phyloP scores from a whole-genome alignment of 2,113 vertebrate species.

The Romanogobio albipinnatus region DNA sequence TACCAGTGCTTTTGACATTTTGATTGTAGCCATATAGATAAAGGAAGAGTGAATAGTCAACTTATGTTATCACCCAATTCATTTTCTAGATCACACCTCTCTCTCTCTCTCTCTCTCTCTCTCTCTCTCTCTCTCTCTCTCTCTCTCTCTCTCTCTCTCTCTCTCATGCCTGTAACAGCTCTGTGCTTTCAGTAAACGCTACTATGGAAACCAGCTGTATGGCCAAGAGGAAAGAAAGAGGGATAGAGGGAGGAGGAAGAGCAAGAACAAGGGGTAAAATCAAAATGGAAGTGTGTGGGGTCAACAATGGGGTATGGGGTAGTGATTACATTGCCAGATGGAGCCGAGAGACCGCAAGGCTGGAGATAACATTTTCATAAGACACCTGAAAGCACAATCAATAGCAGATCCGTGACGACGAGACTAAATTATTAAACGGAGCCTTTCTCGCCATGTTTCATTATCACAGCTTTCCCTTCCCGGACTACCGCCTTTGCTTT shows the following conservation, averaged over 20 bases:
- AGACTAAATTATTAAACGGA: slow-evolving; percentile 90
- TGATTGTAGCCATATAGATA: neutral
- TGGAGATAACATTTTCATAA: slow-evolving; percentile 83
- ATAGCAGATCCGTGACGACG: slow-evolving; percentile 81
- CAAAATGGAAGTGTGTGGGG: slow-evolving; percentile 74
- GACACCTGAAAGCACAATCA: slow-evolving; percentile 85
- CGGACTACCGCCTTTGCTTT: slow-evolving; percentile 63
- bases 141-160: slow-evolving; percentile 30
- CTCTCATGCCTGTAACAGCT: slow-evolving; percentile 55
- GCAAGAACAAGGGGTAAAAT: slow-evolving; percentile 62
- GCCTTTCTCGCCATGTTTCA: slow-evolving; percentile 73
- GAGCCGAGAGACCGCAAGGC: slow-evolving; percentile 74
- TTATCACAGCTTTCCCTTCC: slow-evolving; percentile 82
- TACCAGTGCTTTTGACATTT: neutral
- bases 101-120: slow-evolving; percentile 23
- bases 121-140: slow-evolving; percentile 38
- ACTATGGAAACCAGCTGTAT: slow-evolving; percentile 69
- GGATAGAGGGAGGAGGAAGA: slow-evolving; percentile 34
- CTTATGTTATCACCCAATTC: neutral
- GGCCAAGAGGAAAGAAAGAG: slow-evolving; percentile 47
- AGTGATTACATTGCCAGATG: slow-evolving; percentile 83
- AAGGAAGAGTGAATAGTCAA: neutral
- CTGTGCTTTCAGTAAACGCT: slow-evolving; percentile 71
- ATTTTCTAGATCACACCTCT: slow-evolving; percentile 13
- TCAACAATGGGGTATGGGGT: slow-evolving; percentile 66